A percentile compares a stretch with the other conserved stretches of the same genome.
phyloP scores from a whole-genome alignment of 2,888 invertebrate genomes.

The Zootermopsis nevadensis region DNA sequence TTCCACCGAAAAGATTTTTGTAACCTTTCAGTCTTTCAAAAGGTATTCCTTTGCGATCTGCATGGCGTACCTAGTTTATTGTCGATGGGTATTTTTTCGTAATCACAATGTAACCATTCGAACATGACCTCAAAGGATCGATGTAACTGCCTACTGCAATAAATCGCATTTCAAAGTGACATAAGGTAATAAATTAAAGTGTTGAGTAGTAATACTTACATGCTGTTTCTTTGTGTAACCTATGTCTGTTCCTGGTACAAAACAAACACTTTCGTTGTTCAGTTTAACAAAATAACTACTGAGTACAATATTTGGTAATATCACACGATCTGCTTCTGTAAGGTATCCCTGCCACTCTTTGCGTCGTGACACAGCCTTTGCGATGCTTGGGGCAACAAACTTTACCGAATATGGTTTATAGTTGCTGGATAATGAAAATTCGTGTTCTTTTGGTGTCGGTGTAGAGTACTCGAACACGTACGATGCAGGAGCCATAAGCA shows the following conservation, averaged over 20 bases:
- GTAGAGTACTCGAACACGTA: conserved; percentile 46
- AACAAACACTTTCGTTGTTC: conserved; percentile 48
- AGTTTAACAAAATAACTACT: conserved; percentile 53
- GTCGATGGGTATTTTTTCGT: too few species aligned
- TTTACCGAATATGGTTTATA: conserved; percentile 46
- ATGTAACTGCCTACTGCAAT: too few species aligned
- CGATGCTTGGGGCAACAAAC: conserved; percentile 46
- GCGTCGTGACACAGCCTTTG: background rate
- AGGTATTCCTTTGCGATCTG: too few species aligned
- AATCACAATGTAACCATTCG: too few species aligned
- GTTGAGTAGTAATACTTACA: conserved; percentile 58
- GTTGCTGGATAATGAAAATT: conserved; percentile 27
- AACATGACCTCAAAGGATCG: too few species aligned
- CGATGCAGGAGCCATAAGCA: conserved; percentile 55
- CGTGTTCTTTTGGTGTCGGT: conserved; percentile 45
- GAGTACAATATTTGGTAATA: conserved; percentile 13
- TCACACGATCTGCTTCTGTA: conserved; percentile 27
- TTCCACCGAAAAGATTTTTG: too few species aligned
- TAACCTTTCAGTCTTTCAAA: too few species aligned
- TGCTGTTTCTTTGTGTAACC: conserved; percentile 60
- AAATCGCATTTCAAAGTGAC: too few species aligned
- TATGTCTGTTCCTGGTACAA: conserved; percentile 62
- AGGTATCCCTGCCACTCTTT: conserved; percentile 38
- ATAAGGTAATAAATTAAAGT: too few species aligned
- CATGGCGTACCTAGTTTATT: too few species aligned